Evolutionary conservation across 2,888 invertebrate genomes (phyloP), one percentile per base, ranked within the genome.

Genomic region (Ctena decussata): DNA sequence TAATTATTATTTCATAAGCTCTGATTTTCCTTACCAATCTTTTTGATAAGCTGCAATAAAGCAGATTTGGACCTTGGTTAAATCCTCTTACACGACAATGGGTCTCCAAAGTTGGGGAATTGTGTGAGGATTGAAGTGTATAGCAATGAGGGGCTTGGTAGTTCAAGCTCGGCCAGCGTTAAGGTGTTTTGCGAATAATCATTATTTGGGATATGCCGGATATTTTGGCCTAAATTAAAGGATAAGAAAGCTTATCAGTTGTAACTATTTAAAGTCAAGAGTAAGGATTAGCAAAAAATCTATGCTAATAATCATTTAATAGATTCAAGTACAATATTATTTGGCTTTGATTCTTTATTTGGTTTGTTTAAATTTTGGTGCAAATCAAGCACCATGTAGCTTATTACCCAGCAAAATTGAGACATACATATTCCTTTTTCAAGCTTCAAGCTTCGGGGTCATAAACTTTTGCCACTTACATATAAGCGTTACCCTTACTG

Each of bases 11-110:
- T 60, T 27, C 8, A 24, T 27, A 77, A 77, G 73, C 77, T 27
- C 39, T 73, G 82, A 77, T 82, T 82, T 82, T 77, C 81, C 82
- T 77, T 77, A 24, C 49, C 73, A 77, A 77, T 73, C 73, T 39
- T 30, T 30, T 60, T 60, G 49, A 69, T 46, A 21, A 41, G 57
- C n/a, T 44, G 30, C 65, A 65, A 82, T 77, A 65, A 35, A 11
- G 30, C 35, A 65, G 24, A 65, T 35, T 12, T 35, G 18, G 65
- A 65, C 65, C 35, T 6, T 30, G 65, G 65, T 65, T 35, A 65
- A 65, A 65, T 65, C 65, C 18, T 32, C 65, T 65, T 65, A 65
- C 6, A 18, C 1, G 65, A 65, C 65, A 65, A 65, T 35, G 65
- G 35, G 65, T 30, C 65, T 27, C 65, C 32, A 35, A n/a, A 18